phyloP scores from a whole-genome alignment of 23 tunicate species.

The Oikopleura dioica region DNA sequence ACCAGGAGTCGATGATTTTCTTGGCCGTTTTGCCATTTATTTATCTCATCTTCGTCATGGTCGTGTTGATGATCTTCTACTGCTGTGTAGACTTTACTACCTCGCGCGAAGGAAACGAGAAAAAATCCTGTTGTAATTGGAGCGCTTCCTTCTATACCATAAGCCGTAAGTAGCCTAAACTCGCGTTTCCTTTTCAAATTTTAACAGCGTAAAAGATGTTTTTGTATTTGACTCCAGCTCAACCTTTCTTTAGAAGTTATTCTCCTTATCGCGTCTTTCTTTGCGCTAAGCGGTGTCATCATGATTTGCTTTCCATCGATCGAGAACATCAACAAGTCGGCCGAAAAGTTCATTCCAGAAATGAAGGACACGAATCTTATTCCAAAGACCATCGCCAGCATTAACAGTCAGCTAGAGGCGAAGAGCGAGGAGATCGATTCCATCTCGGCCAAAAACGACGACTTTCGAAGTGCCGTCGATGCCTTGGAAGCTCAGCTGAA shows the following conservation, averaged over 20 bases:
- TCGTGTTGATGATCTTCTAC: background rate
- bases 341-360: background rate
- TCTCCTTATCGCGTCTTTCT: background rate
- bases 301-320: background rate
- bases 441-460: background rate
- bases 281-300: background rate
- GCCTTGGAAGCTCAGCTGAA: background rate
- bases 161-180: background rate
- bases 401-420: background rate
- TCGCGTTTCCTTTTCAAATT: background rate
- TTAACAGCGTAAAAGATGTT: background rate
- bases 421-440: background rate
- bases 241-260: background rate
- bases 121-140: background rate
- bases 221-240: background rate
- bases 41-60: background rate
- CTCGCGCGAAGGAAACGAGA: background rate
- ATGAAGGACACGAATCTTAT: too few relatives aligned
- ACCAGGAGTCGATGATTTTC: background rate
- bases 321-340: background rate
- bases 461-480: background rate
- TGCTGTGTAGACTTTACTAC: background rate
- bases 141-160: background rate
- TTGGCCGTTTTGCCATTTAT: background rate
- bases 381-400: background rate